Conservation (phyloP, 2,888 invertebrate species). For the Campoplex nolae region DNA sequence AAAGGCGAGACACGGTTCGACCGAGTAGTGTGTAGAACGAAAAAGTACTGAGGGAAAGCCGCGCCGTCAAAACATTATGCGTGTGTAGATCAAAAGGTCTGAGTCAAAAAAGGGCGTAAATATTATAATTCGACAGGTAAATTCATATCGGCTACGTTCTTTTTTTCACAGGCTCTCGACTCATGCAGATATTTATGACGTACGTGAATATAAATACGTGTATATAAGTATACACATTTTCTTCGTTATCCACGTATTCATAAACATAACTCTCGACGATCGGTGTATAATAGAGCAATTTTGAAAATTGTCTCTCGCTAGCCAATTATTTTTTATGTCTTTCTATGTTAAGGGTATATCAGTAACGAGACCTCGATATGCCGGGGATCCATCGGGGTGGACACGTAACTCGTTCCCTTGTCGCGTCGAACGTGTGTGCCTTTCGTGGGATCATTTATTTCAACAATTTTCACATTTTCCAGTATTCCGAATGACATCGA, state of each 20-base stretch:
- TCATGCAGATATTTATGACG: background rate
- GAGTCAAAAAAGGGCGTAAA: background rate
- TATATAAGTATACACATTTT: background rate
- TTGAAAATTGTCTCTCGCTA: constrained; percentile 76
- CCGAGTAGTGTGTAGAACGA: constrained; percentile 25
- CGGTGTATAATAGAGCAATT: constrained; percentile 78
- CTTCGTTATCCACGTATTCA: background rate
- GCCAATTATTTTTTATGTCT: constrained; percentile 72
- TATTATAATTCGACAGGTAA: background rate
- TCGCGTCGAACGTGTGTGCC: background rate
- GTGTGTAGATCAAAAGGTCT: constrained; percentile 13
- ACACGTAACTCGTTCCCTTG: constrained; percentile 43
- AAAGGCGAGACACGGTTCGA: constrained; percentile 48
- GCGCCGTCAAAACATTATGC: constrained; percentile 31
- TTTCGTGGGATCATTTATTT: background rate
- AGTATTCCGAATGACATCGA: background rate
- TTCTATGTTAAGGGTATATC: constrained; percentile 68
- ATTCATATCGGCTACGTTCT: background rate
- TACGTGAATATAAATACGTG: background rate
- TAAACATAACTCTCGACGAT: constrained; percentile 44
- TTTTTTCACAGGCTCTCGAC: constrained; percentile 1
- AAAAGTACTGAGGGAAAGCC: constrained; percentile 49
- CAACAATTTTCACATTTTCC: background rate
- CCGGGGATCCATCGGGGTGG: constrained; percentile 72
- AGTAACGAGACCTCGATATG: constrained; percentile 76